Conservation (phyloP, 1,140 invertebrate species). For the Bemisia tabaci region DNA sequence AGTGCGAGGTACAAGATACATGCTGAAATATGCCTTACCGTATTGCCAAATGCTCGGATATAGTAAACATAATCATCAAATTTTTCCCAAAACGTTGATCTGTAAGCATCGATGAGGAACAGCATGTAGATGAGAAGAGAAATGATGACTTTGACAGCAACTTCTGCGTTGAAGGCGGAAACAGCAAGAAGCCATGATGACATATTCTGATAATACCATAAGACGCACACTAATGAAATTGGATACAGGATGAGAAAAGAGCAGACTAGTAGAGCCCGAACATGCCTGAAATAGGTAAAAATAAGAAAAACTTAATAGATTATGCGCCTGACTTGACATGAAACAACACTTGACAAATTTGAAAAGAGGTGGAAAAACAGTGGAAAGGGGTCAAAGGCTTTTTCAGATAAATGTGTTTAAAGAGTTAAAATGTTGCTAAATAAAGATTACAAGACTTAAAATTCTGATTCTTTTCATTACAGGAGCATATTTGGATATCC, state of each 20-base stretch:
- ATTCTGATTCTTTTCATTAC: too few relatives aligned
- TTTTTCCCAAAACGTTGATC: conserved; percentile 83
- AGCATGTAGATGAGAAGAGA: conserved; percentile 77
- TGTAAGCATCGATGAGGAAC: conserved; percentile 74
- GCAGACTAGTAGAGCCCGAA: conserved; percentile 68
- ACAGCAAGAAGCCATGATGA: conserved; percentile 85
- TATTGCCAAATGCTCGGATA: conserved; percentile 76
- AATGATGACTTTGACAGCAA: conserved; percentile 58
- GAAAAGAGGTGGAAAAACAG: neutral
- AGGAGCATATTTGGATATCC: too few relatives aligned
- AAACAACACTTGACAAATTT: neutral
- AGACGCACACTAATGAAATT: conserved; percentile 52
- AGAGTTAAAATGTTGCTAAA: too few relatives aligned
- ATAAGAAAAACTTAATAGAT: neutral
- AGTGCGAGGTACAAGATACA: too few relatives aligned
- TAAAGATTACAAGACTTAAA: too few relatives aligned
- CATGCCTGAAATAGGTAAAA: conserved; percentile 36
- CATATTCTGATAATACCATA: conserved; percentile 71
- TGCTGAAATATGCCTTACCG: conserved; percentile 33
- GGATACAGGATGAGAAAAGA: conserved; percentile 70
- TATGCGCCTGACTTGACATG: neutral
- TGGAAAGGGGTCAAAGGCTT: neutral
- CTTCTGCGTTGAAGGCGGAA: conserved; percentile 76
- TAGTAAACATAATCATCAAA: conserved; percentile 92
- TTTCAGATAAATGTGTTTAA: too few relatives aligned